A percentile compares a stretch with the other conserved stretches of the same genome.
Evolutionary conservation across 2,797 vertebrate genomes (phyloP).

Genomic region (Pangasius larnaudii): DNA sequence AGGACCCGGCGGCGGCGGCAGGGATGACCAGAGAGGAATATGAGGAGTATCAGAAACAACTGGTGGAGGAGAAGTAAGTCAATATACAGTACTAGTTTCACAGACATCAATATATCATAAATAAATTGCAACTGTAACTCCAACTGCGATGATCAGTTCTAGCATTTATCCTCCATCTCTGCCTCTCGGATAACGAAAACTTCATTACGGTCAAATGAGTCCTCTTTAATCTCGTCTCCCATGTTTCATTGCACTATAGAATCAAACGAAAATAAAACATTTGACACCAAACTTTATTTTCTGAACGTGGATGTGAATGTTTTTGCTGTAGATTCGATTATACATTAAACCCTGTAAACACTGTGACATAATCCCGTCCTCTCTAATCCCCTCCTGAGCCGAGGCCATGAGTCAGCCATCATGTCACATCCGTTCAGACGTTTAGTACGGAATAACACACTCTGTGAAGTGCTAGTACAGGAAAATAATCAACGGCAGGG

Average conservation of each 20-base stretch:
- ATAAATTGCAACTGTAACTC: neutral
- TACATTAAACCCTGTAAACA: neutral
- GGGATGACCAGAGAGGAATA: conserved; percentile 97
- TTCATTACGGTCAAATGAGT: neutral
- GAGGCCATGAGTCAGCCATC: conserved; percentile 23
- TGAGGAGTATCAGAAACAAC: conserved; percentile 95
- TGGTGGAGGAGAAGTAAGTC: conserved; percentile 97
- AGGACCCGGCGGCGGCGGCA: conserved; percentile 89
- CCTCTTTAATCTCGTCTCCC: neutral
- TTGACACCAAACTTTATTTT: too few relatives aligned
- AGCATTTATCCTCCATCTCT: neutral
- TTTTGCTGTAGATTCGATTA: neutral
- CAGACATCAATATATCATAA: neutral
- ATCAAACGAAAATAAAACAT: neutral
- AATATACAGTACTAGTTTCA: neutral
- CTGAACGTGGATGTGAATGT: neutral
- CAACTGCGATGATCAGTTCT: neutral
- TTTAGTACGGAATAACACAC: neutral
- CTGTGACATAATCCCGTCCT: conserved; percentile 35
- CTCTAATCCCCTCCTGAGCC: conserved; percentile 36
- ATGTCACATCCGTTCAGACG: neutral
- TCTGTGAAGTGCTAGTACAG: neutral
- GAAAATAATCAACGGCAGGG: neutral
- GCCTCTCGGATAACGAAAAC: too few relatives aligned
- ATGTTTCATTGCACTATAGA: neutral